phyloP scores from a whole-genome alignment of 1,140 invertebrate genomes.

The Cydia pomonella region DNA sequence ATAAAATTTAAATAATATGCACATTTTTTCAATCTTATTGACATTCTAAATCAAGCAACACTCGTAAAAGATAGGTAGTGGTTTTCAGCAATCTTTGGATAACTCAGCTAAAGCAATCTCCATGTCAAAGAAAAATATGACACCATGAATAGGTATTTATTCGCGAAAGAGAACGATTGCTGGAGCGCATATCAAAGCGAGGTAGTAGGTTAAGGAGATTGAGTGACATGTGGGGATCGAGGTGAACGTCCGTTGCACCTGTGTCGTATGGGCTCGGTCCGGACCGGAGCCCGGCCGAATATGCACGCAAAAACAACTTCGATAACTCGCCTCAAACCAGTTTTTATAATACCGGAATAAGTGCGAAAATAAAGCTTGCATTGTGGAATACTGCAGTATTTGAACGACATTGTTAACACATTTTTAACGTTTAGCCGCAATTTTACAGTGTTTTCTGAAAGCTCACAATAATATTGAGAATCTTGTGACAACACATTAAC shows the following conservation, averaged over 20 bases:
- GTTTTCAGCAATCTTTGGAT: no score
- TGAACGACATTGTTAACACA: constrained; percentile 5
- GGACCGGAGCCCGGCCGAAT: constrained; percentile 62
- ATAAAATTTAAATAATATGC: no score
- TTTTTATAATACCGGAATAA: constrained; percentile 33
- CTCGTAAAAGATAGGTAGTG: no score
- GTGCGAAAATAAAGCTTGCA: not conserved
- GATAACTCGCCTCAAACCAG: constrained; percentile 37
- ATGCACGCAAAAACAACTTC: constrained; percentile 56
- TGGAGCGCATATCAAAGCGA: not conserved
- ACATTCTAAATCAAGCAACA: no score
- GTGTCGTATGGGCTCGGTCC: constrained; percentile 51
- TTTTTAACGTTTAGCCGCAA: not conserved
- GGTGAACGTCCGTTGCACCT: constrained; percentile 72
- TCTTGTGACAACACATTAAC: not conserved
- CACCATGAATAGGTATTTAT: not conserved
- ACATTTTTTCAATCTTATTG: no score
- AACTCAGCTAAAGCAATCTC: no score
- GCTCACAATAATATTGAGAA: no score
- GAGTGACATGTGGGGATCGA: constrained; percentile 21
- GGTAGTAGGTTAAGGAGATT: constrained; percentile 1
- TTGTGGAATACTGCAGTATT: not conserved
- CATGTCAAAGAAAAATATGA: no score
- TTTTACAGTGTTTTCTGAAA: not conserved
- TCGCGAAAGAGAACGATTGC: not conserved